Conservation (phyloP, 2,888 invertebrate species). For the Mesorhabditis sp. region DNA sequence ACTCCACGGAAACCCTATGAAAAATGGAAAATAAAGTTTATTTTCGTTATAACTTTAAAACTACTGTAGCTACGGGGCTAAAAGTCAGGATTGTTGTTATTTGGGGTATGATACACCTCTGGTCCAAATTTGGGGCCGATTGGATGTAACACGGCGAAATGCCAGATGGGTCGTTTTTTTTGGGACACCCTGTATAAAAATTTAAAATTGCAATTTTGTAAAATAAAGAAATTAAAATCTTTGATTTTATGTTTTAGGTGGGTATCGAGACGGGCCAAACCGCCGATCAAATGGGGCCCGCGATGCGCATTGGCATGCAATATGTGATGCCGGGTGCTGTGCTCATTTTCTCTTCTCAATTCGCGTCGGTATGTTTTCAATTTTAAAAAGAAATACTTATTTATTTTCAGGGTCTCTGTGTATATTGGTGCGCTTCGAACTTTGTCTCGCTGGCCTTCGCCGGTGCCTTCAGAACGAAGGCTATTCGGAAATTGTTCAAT, state of each 20-base stretch:
- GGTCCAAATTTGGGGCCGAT: too few species aligned
- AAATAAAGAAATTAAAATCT: not conserved
- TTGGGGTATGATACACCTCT: too few species aligned
- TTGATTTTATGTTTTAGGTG: conserved; percentile 15
- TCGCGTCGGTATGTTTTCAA: conserved; percentile 37
- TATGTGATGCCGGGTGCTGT: conserved; percentile 50
- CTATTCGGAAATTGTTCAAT: conserved; percentile 31
- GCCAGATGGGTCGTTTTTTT: too few species aligned
- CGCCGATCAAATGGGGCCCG: conserved; percentile 42
- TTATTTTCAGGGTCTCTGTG: conserved; percentile 42
- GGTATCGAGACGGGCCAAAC: conserved; percentile 50
- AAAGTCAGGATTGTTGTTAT: too few species aligned
- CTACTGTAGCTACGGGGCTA: too few species aligned
- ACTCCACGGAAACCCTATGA: too few species aligned
- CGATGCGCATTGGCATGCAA: conserved; percentile 44
- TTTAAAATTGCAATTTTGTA: not conserved
- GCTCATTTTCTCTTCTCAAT: conserved; percentile 42
- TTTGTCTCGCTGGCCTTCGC: conserved; percentile 47
- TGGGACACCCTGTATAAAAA: too few species aligned
- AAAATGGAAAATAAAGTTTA: too few species aligned
- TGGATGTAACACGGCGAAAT: too few species aligned
- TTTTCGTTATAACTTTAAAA: too few species aligned
- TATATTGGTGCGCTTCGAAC: conserved; percentile 55
- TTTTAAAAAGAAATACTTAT: not conserved
- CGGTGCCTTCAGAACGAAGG: conserved; percentile 35